Evolutionary conservation across 2,888 invertebrate species (phyloP).

Genomic region (Macrosoma leucophasiata): DNA sequence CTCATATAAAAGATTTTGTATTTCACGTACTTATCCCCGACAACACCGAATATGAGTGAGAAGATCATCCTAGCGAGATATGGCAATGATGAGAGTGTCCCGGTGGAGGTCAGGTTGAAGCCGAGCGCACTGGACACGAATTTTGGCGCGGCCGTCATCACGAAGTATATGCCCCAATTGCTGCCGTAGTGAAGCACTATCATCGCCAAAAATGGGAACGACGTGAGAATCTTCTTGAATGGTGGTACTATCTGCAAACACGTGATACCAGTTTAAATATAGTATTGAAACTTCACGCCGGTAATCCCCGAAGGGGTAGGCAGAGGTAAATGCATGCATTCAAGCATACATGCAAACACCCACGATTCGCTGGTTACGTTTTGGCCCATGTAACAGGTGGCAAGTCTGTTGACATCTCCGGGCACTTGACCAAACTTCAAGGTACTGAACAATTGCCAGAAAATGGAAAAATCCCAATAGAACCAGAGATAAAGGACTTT

Average conservation of each 20-base stretch:
- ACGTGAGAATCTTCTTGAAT: constrained; percentile 77
- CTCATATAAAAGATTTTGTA: neutral
- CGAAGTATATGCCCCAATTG: constrained; percentile 84
- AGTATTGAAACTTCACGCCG: too few relatives aligned
- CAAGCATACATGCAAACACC: too few relatives aligned
- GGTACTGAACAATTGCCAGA: too few relatives aligned
- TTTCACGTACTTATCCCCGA: constrained; percentile 75
- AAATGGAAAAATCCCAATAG: too few relatives aligned
- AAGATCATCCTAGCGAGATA: constrained; percentile 82
- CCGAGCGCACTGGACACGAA: constrained; percentile 83
- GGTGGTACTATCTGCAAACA: constrained; percentile 78
- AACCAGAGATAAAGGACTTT: too few relatives aligned
- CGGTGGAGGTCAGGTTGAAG: constrained; percentile 82
- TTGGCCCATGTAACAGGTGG: too few relatives aligned
- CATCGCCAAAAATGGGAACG: constrained; percentile 82
- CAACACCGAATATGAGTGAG: constrained; percentile 82
- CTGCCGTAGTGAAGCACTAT: constrained; percentile 83
- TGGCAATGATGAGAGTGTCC: constrained; percentile 80
- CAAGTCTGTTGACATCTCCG: too few relatives aligned
- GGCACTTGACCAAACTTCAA: too few relatives aligned
- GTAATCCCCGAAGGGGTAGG: too few relatives aligned
- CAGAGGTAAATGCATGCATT: too few relatives aligned
- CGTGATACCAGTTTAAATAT: constrained; percentile 4
- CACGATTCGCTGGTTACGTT: too few relatives aligned
- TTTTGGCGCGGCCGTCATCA: constrained; percentile 84